These are phyloP conservation scores for Gopherus evgoodei DNA, from an alignment of 2,113 vertebrate genomes.

Conservation along the genomic window DNA sequence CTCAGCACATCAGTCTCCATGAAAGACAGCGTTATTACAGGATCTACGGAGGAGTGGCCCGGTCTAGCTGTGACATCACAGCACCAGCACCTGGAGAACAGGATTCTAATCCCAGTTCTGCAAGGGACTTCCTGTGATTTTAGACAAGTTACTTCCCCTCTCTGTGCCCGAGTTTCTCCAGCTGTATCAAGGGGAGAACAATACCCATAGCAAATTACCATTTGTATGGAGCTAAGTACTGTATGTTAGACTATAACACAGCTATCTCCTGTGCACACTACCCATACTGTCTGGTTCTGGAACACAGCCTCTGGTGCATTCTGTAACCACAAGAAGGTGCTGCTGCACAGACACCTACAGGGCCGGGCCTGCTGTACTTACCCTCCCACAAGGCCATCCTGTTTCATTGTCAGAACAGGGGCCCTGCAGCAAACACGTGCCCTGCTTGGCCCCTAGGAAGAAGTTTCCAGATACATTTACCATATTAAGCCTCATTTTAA, in stretches of 20 bases:
- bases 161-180: not conserved
- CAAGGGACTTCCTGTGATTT: not conserved
- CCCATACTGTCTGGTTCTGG: not conserved
- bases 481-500: rapidly evolving
- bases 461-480: not conserved
- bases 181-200: not conserved
- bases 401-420: not conserved
- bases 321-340: not conserved
- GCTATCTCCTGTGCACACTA: not conserved
- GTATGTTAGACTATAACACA: not conserved
- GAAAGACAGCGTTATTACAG: not conserved
- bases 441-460: not conserved
- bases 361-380: not conserved
- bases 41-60: not conserved
- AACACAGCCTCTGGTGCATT: not conserved
- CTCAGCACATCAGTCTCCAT: not conserved
- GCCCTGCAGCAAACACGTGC: not conserved
- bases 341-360: not conserved
- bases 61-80: not conserved
- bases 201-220: not conserved
- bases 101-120: not conserved
- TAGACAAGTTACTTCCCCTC: not conserved
- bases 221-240: not conserved
- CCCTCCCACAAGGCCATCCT: not conserved
- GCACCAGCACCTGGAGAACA: not conserved